A percentile compares a stretch with the other conserved stretches of the same genome.
These are phyloP conservation scores for Lineus longissimus DNA, from an alignment of 1,140 invertebrate species.

Conservation along the genomic window DNA sequence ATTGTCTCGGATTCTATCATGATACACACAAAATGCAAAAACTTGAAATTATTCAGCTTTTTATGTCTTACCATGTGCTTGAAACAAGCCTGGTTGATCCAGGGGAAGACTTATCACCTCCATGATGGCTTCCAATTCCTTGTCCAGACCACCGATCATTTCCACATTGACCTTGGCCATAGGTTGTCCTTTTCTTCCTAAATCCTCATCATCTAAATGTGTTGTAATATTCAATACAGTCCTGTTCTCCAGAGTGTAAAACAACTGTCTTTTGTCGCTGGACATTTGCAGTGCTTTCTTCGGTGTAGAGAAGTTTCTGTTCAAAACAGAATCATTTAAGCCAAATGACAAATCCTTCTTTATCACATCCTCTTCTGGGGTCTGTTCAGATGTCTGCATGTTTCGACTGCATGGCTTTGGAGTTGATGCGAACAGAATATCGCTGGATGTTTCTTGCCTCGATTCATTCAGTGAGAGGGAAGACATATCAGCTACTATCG, in stretches of 20 bases:
- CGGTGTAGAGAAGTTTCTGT: background rate
- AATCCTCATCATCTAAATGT: background rate
- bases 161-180: constrained; percentile 21
- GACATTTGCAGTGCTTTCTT: background rate
- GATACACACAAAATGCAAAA: no score
- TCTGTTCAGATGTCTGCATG: background rate
- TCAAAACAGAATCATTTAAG: background rate
- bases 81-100: constrained; percentile 25
- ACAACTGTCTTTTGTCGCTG: constrained; percentile 4
- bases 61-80: constrained; percentile 29
- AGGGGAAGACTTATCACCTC: constrained; percentile 35
- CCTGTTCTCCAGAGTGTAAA: constrained; percentile 21
- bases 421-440: background rate
- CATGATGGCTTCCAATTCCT: constrained; percentile 29
- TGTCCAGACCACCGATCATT: constrained; percentile 30
- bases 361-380: no score
- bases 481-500: background rate
- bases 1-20: no score
- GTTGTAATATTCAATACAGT: constrained; percentile 21
- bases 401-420: background rate
- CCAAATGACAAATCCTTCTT: background rate
- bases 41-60: no score
- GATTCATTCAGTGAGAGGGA: background rate
- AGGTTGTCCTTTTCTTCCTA: background rate
- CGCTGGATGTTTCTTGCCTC: background rate